Conservation (phyloP, 2,888 invertebrate genomes). For the Sphaeridia pumilis region DNA sequence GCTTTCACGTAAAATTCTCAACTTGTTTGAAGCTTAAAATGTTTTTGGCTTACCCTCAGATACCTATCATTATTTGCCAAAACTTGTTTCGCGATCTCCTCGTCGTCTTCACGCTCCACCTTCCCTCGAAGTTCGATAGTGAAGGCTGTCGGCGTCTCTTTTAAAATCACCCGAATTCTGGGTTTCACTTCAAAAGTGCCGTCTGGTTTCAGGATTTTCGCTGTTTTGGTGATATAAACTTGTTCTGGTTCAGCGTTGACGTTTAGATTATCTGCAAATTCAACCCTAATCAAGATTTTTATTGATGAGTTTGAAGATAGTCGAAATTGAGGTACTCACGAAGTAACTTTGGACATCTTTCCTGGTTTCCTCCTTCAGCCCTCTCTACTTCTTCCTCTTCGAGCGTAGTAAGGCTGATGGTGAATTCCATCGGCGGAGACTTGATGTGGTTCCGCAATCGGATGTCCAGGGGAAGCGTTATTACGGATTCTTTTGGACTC, state of each 20-base stretch:
- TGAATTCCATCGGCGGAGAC: conserved; percentile 27
- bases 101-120: conserved; percentile 20
- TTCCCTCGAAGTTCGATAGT: conserved; percentile 25
- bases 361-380: conserved; percentile 8
- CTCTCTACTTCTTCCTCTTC: conserved; percentile 29
- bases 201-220: conserved; percentile 26
- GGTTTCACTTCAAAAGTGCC: conserved; percentile 23
- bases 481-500: conserved; percentile 9
- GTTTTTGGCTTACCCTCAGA: conserved; percentile 2
- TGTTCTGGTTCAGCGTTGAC: conserved; percentile 22
- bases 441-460: conserved; percentile 9
- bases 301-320: background rate
- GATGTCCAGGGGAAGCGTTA: conserved; percentile 12
- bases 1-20: background rate
- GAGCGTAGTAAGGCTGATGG: conserved; percentile 28
- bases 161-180: conserved; percentile 21
- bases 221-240: conserved; percentile 16
- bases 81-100: conserved; percentile 5
- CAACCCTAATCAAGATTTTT: background rate
- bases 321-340: conserved; percentile 11
- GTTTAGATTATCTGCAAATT: conserved; percentile 21
- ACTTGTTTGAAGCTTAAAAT: background rate
- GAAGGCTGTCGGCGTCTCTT: conserved; percentile 25
- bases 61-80: conserved; percentile 25
- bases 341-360: conserved; percentile 12